Percentiles rank a stretch among this genome's conserved stretches.
Conservation (phyloP, 1,140 invertebrate species). For the Brachionus calyciflorus region DNA sequence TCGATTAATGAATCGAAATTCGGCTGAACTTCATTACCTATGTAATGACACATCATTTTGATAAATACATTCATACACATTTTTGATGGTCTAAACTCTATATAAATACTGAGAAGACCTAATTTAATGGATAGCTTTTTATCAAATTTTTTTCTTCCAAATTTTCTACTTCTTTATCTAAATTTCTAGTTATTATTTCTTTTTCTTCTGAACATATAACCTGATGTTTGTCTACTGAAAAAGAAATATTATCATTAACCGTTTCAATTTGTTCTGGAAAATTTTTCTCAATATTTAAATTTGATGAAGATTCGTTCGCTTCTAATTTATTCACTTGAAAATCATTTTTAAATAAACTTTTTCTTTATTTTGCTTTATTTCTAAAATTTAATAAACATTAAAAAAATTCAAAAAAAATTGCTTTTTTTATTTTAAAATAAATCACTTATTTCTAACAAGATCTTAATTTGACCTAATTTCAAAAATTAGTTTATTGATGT, state of each 20-base stretch:
- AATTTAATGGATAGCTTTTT: neutral
- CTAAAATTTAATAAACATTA: too few species aligned
- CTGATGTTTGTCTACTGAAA: neutral
- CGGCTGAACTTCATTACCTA: neutral
- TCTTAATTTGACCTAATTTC: too few species aligned
- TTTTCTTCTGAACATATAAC: too few species aligned
- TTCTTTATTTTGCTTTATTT: neutral
- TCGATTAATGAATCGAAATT: neutral
- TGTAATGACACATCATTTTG: neutral
- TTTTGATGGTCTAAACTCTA: slow-evolving; percentile 14
- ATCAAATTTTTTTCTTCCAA: neutral
- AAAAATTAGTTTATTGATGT: too few species aligned
- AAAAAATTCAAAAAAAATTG: too few species aligned
- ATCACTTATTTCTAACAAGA: too few species aligned
- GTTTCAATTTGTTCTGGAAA: neutral
- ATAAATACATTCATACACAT: neutral
- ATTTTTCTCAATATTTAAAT: neutral
- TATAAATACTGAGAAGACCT: neutral
- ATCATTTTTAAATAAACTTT: neutral
- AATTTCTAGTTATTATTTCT: neutral
- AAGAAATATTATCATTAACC: neutral
- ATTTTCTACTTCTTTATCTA: neutral
- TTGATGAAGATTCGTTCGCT: neutral
- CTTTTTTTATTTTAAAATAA: too few species aligned
- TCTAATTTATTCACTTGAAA: too few species aligned